Conservation (phyloP, 1,140 invertebrate genomes). For the Xylocopa sonorina region DNA sequence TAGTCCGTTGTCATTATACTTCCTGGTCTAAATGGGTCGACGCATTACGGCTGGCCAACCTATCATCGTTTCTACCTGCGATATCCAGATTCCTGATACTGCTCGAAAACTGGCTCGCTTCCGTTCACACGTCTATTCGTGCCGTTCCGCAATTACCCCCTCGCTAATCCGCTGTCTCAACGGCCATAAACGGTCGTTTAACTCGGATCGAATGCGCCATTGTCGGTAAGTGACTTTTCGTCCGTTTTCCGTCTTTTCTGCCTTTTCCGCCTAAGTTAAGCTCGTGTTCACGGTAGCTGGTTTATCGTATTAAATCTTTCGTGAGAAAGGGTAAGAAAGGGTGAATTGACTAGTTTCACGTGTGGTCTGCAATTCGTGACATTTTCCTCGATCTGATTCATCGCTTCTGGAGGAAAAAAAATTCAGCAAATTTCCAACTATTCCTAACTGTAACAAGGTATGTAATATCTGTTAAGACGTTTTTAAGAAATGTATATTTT, state of each 20-base stretch:
- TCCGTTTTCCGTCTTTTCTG: neutral
- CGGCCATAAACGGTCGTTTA: conserved; percentile 57
- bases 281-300: neutral
- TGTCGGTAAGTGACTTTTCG: conserved; percentile 53
- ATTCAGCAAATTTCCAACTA: no score
- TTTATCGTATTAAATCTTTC: neutral
- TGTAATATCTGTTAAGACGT: no score
- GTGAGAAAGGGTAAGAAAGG: neutral
- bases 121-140: conserved; percentile 35
- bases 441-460: no score
- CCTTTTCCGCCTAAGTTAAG: no score
- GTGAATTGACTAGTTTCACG: neutral
- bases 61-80: conserved; percentile 61
- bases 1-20: conserved; percentile 66
- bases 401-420: neutral
- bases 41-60: conserved; percentile 71
- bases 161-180: conserved; percentile 55
- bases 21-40: conserved; percentile 72
- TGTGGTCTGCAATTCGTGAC: neutral
- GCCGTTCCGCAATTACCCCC: conserved; percentile 48
- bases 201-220: conserved; percentile 44
- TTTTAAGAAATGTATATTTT: no score
- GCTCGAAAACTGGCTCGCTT: conserved; percentile 60
- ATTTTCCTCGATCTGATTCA: neutral
- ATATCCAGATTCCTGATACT: conserved; percentile 60